Conservation (phyloP, 2,797 vertebrate genomes). For the Neosilurus hyrtlii region DNA sequence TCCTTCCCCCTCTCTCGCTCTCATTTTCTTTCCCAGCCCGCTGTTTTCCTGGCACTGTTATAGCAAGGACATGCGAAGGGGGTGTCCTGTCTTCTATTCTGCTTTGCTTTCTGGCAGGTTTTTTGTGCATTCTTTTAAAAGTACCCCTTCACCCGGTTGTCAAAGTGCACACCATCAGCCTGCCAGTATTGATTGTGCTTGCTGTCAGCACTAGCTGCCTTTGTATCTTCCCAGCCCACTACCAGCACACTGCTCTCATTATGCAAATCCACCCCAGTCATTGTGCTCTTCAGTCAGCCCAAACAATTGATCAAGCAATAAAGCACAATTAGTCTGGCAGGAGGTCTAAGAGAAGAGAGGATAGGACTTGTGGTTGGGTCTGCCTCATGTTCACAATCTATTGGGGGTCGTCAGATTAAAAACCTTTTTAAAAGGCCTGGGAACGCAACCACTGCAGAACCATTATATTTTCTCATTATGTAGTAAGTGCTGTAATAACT, state of each 20-base stretch:
- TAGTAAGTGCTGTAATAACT: neutral
- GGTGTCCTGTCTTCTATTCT: neutral
- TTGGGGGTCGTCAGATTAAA: conserved; percentile 37
- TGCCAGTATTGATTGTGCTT: conserved; percentile 63
- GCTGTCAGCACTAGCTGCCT: conserved; percentile 60
- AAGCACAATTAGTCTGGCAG: conserved; percentile 61
- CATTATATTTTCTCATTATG: too few relatives aligned
- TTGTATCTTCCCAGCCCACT: conserved; percentile 57
- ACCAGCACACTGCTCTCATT: conserved; percentile 72
- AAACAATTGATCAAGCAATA: conserved; percentile 71
- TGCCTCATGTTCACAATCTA: conserved; percentile 26
- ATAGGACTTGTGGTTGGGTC: conserved; percentile 39
- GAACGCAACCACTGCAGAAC: conserved; percentile 1
- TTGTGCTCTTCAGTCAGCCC: conserved; percentile 64
- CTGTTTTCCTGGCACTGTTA: conserved; percentile 19
- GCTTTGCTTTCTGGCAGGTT: conserved; percentile 16
- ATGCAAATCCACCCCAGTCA: conserved; percentile 67
- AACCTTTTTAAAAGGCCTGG: conserved; percentile 32
- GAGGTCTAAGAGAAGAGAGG: conserved; percentile 44
- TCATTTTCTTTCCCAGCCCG: conserved; percentile 6
- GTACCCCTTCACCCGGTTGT: conserved; percentile 37
- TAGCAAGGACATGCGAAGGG: neutral
- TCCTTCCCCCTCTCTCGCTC: neutral
- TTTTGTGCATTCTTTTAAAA: conserved; percentile 37
- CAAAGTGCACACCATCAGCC: conserved; percentile 56